Evolutionary conservation across 1,140 invertebrate genomes (phyloP), one percentile per base, ranked within the genome.

Genomic region (Drosophila jambulina): DNA sequence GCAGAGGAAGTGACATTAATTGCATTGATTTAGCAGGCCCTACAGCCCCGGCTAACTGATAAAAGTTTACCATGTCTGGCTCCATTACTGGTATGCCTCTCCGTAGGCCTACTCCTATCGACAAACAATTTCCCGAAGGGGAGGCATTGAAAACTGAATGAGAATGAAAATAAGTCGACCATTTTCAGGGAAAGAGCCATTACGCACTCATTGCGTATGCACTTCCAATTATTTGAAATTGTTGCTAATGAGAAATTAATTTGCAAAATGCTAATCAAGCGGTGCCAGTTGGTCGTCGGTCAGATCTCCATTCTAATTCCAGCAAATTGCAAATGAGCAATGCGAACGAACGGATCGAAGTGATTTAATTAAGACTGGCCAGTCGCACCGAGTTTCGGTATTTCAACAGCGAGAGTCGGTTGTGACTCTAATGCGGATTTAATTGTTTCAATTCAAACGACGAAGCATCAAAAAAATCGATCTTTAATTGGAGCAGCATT

Each of bases 1-100:
- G 77, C 80, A 84, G 84, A 88, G 83, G 83, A 88, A 80, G 83
- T 84, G 83, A 88, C 83, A 87, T 87, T 87, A 87, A 87, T 87
- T 87, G 83, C 83, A 83, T 78, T 88, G 83, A 88, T 87, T 88
- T 88, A 88, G 45, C 68, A 46, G 64, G 54, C 71, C 83, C 84
- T 77, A 45, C 64, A 68, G 59, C 38, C 68, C 27, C 32, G 49
- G 40, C 63, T 51, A 76, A 72, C 83, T 76, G 80, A 87, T 86
- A 87, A 83, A 82, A 64, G 54, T 59, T 34, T n/a, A 36, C 63
- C 25, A 25, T 48, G 53, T 68, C n/a, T 34, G 21, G 27, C 53
- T 60, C 45, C 29, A 59, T 72, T 70, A 48, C 32, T 40, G 53
- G 43, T 10, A 7, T 48, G 17, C 42, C 42, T 49, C 42, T 49